Evolutionary conservation across 2,797 vertebrate genomes (phyloP), one percentile per base, ranked within the genome.

Genomic region (Remorina albescens): DNA sequence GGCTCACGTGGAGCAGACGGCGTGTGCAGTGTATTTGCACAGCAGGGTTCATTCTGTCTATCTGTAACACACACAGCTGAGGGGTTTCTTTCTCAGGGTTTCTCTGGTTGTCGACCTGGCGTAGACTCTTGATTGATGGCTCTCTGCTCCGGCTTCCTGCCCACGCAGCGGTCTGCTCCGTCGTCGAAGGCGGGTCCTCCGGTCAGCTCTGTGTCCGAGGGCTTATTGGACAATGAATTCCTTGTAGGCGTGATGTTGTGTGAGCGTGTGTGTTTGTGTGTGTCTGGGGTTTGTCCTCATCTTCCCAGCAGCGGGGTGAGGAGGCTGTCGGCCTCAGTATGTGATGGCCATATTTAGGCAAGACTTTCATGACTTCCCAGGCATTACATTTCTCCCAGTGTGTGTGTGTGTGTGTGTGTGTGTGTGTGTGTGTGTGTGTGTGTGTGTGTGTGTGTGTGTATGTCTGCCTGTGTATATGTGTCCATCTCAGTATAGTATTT

Each of bases 261-360:
- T 53, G 16, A 66, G 63, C 44, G 50, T 51, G 47, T 55, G 19
- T 59, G 62, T 64, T 30, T 74, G 47, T 64, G 75, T 68, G 60
- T 63, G 78, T 28, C 34, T 57, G 71, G 55, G 65, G 64, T 69
- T 74, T 76, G 76, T 85, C 73, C 60, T 76, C 81, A 42, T 79
- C 92, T 69, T 85, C 91, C 90, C 89, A 90, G 89, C 88, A 89
- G 68, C 76, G 68, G 36, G 51, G 72, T 71, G 76, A 77, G 70
- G 44, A 84, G 71, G 82, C 67, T 74, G 82, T 78, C 84, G 86
- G 89, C 87, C 86, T 70, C 78, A 92, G 84, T 86, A 71, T 84
- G 83, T 54, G 82, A 94, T 94, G 89, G 84, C 95, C 95, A 94
- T 96, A 96, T 96, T 95, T 96, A 95, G 95, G 91, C 94, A 95